Percentiles rank a stretch among this genome's conserved stretches.
Conservation (phyloP, 30 jellyfish, hydroid and myxozoan species). For the Turritopsis dohrnii region DNA sequence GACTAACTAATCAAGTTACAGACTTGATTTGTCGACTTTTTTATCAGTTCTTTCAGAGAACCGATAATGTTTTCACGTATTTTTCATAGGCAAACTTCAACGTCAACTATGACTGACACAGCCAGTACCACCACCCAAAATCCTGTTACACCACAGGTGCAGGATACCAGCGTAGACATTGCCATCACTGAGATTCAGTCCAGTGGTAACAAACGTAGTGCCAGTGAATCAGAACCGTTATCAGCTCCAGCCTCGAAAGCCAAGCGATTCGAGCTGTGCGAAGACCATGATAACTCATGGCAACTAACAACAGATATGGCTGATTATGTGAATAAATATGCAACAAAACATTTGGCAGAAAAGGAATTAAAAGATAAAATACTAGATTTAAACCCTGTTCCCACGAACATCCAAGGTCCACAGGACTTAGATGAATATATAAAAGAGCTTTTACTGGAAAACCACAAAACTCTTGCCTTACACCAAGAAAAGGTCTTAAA, state of each 20-base stretch:
- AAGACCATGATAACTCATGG: no score
- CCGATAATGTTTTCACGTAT: not conserved
- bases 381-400: no score
- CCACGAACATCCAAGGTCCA: no score
- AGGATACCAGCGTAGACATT: not conserved
- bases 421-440: no score
- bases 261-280: not conserved
- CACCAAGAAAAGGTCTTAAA: no score
- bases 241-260: not conserved
- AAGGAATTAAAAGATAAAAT: no score
- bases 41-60: constrained; percentile 12
- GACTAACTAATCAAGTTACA: not conserved
- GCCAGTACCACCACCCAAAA: not conserved
- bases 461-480: no score
- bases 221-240: not conserved
- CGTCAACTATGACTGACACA: not conserved
- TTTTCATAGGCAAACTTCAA: constrained; percentile 13
- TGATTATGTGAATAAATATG: no score
- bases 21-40: not conserved
- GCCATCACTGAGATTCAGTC: not conserved
- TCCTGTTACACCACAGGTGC: constrained; percentile 20
- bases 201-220: not conserved
- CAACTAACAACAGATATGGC: no score
- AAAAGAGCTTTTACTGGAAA: no score
- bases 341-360: no score